Evolutionary conservation across 2,888 invertebrate genomes (phyloP), one percentile per base, ranked within the genome.

Genomic region (Pecten maximus): DNA sequence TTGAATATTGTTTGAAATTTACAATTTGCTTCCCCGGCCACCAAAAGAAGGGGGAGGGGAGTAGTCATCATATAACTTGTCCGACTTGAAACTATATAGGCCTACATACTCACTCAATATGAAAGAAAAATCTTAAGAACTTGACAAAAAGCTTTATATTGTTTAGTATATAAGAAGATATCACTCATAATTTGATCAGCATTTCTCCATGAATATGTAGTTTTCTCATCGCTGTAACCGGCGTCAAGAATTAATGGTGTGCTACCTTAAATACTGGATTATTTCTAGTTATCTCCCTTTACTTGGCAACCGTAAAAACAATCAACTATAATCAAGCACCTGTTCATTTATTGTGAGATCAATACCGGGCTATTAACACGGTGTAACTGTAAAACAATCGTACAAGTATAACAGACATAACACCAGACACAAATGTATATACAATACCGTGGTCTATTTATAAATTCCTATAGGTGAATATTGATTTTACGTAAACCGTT

Each of bases 301-400:
- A 74, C 74, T 35, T 74, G 74, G 74, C 74, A 74, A 74, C 74
- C 35, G 35, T 74, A 23, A 74, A 74, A 35, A 74, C 74, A 74
- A 74, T 74, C 8, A 74, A 35, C 19, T 74, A n/a, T 35, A 74
- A 35, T 28, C 74, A 74, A 8, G 74, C 74, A 74, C 74, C 74
- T 74, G 74, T 54, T 50, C 6, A 54, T 54, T n/a, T n/a, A 54
- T 50, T 50, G n/a, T n/a, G 54, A 19, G 23, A 74, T 74, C 35
- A 74, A 28, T 74, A 74, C 23, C 35, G 74, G 28, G 28, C 28
- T 35, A 60, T 60, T 60, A 23, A 60, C n/a, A 16, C 60, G 23
- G n/a, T 23, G 23, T n/a, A 60, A 60, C 60, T 23, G 74, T 74
- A 35, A 74, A 74, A 74, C 23, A 74, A 74, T 23, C 8, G 74